phyloP scores from a whole-genome alignment of 2,113 vertebrate species.

The Indri indri region DNA sequence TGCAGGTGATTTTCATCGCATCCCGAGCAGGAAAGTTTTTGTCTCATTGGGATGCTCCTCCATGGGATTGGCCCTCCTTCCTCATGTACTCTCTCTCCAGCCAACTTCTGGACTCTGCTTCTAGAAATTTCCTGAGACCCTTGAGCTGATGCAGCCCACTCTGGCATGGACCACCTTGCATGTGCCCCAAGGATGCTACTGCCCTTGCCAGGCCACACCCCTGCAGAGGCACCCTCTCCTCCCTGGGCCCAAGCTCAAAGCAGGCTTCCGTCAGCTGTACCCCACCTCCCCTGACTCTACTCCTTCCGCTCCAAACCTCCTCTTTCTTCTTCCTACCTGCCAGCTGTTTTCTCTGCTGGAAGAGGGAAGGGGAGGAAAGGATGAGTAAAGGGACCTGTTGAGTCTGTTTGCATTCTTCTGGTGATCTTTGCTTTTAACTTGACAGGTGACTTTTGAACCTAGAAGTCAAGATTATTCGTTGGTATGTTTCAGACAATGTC shows the following conservation, averaged over 20 bases:
- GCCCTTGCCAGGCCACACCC: neutral
- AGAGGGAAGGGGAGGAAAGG: neutral
- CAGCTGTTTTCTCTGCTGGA: neutral
- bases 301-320: neutral
- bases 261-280: neutral
- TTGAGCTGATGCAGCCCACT: neutral
- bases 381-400: neutral
- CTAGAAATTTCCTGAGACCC: neutral
- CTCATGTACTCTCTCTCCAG: fast-evolving
- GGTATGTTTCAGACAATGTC: neutral
- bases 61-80: neutral
- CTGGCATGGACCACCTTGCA: neutral
- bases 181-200: neutral
- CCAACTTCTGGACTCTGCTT: neutral
- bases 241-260: neutral
- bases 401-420: neutral
- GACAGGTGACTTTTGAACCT: neutral
- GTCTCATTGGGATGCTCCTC: neutral
- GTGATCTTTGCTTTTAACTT: neutral
- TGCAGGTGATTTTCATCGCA: neutral
- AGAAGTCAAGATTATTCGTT: conserved; percentile 7
- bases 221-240: neutral
- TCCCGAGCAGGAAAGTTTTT: neutral
- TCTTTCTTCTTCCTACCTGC: neutral
- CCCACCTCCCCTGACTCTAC: no score